Conservation (phyloP, 2,113 vertebrate genomes). For the Callithrix jacchus region DNA sequence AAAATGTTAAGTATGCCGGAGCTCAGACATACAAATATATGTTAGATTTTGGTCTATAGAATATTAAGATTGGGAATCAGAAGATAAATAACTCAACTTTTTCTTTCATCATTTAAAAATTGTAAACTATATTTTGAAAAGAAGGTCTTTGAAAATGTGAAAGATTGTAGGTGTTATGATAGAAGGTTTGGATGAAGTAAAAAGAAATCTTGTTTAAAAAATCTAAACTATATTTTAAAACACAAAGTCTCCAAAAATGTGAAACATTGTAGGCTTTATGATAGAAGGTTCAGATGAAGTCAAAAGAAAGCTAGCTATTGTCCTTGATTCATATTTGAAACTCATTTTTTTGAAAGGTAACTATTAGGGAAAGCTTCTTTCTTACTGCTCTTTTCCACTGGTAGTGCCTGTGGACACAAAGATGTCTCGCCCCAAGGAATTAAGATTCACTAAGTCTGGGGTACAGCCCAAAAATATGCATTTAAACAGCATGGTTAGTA, state of each 20-base stretch:
- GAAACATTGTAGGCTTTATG: background rate
- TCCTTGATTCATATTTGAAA: background rate
- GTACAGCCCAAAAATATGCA: background rate
- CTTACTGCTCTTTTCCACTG: background rate
- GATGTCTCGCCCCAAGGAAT: background rate
- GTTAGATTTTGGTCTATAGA: slow-evolving; percentile 6
- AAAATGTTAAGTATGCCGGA: background rate
- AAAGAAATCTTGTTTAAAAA: background rate
- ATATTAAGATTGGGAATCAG: background rate
- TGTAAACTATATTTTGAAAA: background rate
- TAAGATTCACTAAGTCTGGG: background rate
- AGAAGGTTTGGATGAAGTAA: background rate
- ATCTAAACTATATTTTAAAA: background rate
- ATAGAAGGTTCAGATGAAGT: background rate
- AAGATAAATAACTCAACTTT: background rate
- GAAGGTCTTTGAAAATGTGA: background rate
- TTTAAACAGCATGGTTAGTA: background rate
- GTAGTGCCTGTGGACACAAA: background rate
- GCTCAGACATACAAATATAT: background rate
- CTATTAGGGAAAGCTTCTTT: background rate
- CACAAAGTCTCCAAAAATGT: background rate
- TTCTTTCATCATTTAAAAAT: background rate
- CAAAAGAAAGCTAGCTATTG: background rate
- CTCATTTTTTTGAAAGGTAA: background rate
- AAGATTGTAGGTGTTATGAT: background rate